Conservation (phyloP, 2,797 vertebrate species). For the Peromyscus attwateri region DNA sequence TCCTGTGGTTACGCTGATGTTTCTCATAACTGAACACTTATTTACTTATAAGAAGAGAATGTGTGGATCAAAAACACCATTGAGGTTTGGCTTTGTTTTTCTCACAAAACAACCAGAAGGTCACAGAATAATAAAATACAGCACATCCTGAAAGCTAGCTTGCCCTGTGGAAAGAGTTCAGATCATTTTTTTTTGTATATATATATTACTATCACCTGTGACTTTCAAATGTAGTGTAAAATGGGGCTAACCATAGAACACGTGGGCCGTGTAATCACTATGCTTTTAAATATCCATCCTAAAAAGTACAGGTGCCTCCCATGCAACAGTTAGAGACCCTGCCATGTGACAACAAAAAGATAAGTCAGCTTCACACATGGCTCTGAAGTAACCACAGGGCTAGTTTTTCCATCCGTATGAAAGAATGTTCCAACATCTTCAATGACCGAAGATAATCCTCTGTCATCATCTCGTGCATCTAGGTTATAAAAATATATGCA, state of each 20-base stretch:
- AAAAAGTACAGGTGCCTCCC: background rate
- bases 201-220: background rate
- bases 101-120: constrained; percentile 14
- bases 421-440: constrained; percentile 75
- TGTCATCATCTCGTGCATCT: constrained; percentile 73
- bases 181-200: background rate
- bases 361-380: constrained; percentile 59
- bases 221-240: constrained; percentile 16
- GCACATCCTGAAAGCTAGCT: constrained; percentile 30
- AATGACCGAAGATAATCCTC: constrained; percentile 79
- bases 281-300: constrained; percentile 68
- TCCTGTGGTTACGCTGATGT: constrained; percentile 71
- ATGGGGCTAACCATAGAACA: background rate
- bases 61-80: constrained; percentile 46
- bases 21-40: constrained; percentile 54
- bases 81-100: background rate
- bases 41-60: constrained; percentile 54
- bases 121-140: constrained; percentile 35
- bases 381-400: constrained; percentile 54
- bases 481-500: constrained; percentile 82
- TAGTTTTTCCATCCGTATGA: constrained; percentile 68
- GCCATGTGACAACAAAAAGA: constrained; percentile 69
- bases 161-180: background rate
- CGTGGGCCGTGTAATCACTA: constrained; percentile 26
- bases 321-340: constrained; percentile 19